phyloP scores from a whole-genome alignment of 2,113 vertebrate genomes.

The Myrmophylax atrothorax region DNA sequence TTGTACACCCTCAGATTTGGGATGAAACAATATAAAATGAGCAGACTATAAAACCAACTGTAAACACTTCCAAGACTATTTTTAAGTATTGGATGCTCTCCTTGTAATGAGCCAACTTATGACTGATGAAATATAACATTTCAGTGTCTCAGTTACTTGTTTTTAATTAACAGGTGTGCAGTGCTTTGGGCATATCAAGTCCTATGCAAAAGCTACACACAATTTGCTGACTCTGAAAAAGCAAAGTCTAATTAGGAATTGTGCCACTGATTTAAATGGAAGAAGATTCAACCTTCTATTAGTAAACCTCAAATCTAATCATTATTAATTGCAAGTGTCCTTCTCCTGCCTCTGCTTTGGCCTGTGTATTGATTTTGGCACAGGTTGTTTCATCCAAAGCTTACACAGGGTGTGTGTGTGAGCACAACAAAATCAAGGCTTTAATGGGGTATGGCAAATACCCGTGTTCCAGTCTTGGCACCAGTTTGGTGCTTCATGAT shows the following conservation, averaged over 20 bases:
- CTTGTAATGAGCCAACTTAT: neutral
- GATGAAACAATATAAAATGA: neutral
- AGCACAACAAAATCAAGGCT: neutral
- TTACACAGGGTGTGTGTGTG: fast-evolving
- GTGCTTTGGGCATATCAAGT: neutral
- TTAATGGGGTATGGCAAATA: neutral
- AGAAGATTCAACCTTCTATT: neutral
- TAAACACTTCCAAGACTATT: neutral
- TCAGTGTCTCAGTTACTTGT: neutral
- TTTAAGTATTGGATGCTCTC: neutral
- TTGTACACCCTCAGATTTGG: neutral
- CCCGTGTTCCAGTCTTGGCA: neutral
- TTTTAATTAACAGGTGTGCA: neutral
- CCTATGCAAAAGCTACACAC: neutral
- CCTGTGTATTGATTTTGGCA: neutral
- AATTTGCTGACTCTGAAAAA: neutral
- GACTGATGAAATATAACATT: neutral
- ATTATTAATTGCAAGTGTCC: neutral
- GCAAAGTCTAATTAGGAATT: neutral
- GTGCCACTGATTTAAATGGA: neutral
- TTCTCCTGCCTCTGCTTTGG: neutral
- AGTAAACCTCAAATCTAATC: neutral
- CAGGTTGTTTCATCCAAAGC: neutral
- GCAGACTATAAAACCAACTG: neutral
- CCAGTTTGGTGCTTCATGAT: neutral